These are phyloP conservation scores for Tadarida brasiliensis DNA, from an alignment of 2,797 vertebrate genomes.

Conservation along the genomic window DNA sequence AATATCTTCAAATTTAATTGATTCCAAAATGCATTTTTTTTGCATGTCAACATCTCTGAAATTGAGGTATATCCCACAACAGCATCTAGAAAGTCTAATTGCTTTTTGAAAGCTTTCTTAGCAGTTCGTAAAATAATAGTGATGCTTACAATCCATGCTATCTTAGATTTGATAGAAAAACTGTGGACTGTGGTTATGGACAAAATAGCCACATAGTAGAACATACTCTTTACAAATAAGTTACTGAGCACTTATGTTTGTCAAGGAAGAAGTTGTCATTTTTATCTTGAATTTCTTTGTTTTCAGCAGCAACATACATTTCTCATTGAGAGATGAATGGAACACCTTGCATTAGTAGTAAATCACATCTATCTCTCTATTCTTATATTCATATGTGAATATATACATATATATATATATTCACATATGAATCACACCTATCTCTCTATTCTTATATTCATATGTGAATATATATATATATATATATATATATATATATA, in stretches of 20 bases:
- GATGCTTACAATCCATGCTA: not conserved
- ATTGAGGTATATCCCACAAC: not conserved
- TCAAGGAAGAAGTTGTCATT: not conserved
- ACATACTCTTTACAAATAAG: not conserved
- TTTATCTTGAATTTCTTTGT: constrained; percentile 23
- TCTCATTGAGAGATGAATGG: not conserved
- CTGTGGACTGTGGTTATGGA: not conserved
- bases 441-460: not conserved
- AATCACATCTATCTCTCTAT: not conserved
- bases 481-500: too few relatives aligned
- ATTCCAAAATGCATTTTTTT: not conserved
- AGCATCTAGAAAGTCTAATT: not conserved
- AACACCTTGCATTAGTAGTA: not conserved
- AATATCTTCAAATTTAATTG: constrained; percentile 18
- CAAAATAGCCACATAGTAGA: not conserved
- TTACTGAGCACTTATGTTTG: not conserved
- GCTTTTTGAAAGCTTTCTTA: not conserved
- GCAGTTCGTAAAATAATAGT: not conserved
- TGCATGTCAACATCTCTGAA: constrained; percentile 13
- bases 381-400: not conserved
- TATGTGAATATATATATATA: too few relatives aligned
- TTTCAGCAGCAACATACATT: not conserved
- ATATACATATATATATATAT: too few relatives aligned
- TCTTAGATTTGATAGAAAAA: not conserved
- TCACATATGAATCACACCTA: too few relatives aligned